phyloP scores from a whole-genome alignment of 1,140 invertebrate genomes.

The Drosophila persimilis region DNA sequence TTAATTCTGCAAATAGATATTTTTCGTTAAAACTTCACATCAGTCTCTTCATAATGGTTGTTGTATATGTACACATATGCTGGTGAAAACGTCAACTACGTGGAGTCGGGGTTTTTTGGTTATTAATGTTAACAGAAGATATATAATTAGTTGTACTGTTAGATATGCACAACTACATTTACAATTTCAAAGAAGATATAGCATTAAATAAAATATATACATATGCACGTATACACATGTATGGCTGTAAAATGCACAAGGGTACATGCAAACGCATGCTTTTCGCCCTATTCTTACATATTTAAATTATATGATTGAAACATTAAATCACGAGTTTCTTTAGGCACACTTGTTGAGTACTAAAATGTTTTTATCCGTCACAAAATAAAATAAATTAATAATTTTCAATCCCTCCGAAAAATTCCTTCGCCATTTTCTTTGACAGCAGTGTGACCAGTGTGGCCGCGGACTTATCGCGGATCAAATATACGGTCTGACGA shows the following conservation, averaged over 20 bases:
- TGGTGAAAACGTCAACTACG: too few species aligned
- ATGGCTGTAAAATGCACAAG: constrained; percentile 22
- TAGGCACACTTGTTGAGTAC: constrained; percentile 13
- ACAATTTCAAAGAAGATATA: too few species aligned
- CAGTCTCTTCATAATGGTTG: too few species aligned
- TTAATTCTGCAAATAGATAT: too few species aligned
- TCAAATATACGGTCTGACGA: too few species aligned
- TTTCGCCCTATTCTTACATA: constrained; percentile 6
- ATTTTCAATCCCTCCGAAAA: constrained; percentile 11
- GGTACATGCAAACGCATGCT: neutral
- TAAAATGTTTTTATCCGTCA: constrained; percentile 16
- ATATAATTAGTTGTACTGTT: too few species aligned
- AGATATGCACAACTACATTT: too few species aligned
- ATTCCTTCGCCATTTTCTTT: constrained; percentile 55
- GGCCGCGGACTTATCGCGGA: too few species aligned
- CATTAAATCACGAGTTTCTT: neutral
- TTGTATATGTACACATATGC: too few species aligned
- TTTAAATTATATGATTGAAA: neutral
- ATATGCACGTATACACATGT: constrained; percentile 1
- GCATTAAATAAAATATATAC: neutral
- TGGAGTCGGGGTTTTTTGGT: too few species aligned
- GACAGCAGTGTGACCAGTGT: constrained; percentile 7
- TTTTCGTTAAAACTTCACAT: too few species aligned
- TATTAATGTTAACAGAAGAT: too few species aligned
- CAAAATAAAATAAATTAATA: constrained; percentile 20